Base-by-base conservation (phyloP, 2,797 vertebrate species). In the Hemibagrus guttatus region DNA sequence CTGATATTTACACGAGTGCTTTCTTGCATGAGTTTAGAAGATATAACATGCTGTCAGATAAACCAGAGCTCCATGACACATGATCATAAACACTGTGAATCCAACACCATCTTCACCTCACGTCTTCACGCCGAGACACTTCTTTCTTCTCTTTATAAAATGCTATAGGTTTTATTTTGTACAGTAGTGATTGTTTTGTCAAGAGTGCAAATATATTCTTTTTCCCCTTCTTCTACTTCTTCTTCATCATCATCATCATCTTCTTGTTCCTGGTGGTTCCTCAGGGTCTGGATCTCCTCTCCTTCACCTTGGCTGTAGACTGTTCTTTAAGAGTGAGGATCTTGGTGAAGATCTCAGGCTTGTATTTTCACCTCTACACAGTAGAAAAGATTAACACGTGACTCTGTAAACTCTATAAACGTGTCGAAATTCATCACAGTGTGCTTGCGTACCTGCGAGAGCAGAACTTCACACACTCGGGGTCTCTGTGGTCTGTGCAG, bases 381-480 rank as follows among this genome's bases (percentile, higher is more conserved):
- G 76, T 1, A 79, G 0, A 72, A 21, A 85, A 76, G 26, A 82
- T 56, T 63, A n/a, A 52, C 39, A 61, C 75, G 35, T 35, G 11
- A 71, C 11, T 9, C 12, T 23, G 3, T 26, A 42, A 71, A 71
- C 46, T 63, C 68, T 21, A 39, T 42, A 71, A 68, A 66, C 64
- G 6, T 17, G 64, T 17, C 31, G 28, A 28, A 64, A 64, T 26
- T 23, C 66, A 68, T 17, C 35, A 21, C 8, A 21, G 7, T 23
- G 19, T 7, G 23, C 6, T 16, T 59, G 72, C 66, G 69, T 81
- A 49, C 58, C 13, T 63, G 13, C 39, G 13, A 12, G 82, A 87
- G 76, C 92, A 92, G 83, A 93, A 93, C 56, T 56, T 76, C 12
- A 46, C 69, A 39, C 92, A 93, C 69, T 83, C 31, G 5, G 39